Percentiles rank a stretch among this genome's conserved stretches.
Evolutionary conservation across 2,888 invertebrate genomes (phyloP).

Genomic region (Tenodera sinensis): DNA sequence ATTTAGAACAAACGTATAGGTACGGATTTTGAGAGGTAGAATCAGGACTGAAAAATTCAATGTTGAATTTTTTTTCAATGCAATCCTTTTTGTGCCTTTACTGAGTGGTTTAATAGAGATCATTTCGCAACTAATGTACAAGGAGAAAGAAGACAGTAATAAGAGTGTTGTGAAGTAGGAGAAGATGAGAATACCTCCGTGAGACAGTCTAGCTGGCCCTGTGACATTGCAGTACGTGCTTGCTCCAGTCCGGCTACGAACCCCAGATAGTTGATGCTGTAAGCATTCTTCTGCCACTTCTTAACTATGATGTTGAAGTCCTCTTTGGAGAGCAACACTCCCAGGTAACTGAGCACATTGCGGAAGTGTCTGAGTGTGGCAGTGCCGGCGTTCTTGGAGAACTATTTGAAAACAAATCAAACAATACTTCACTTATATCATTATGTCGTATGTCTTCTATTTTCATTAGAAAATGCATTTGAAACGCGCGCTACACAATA

Average conservation of each 20-base stretch:
- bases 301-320: conserved; percentile 72
- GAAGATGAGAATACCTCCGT: background rate
- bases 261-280: conserved; percentile 73
- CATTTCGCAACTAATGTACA: no score
- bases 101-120: no score
- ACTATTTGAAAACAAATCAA: conserved; percentile 45
- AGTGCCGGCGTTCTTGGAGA: conserved; percentile 69
- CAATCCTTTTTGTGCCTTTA: no score
- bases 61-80: no score
- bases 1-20: no score
- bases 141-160: no score
- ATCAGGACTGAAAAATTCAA: no score
- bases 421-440: background rate
- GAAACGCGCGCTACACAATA: no score
- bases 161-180: no score
- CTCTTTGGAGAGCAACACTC: conserved; percentile 63
- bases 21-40: no score
- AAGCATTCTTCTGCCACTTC: conserved; percentile 70
- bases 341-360: conserved; percentile 67
- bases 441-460: no score
- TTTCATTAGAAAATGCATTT: no score
- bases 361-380: conserved; percentile 75
- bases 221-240: conserved; percentile 33
- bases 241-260: conserved; percentile 67
- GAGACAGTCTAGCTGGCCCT: background rate